Base-by-base conservation (phyloP, 1,140 invertebrate genomes). In the Saccostrea glomerata region DNA sequence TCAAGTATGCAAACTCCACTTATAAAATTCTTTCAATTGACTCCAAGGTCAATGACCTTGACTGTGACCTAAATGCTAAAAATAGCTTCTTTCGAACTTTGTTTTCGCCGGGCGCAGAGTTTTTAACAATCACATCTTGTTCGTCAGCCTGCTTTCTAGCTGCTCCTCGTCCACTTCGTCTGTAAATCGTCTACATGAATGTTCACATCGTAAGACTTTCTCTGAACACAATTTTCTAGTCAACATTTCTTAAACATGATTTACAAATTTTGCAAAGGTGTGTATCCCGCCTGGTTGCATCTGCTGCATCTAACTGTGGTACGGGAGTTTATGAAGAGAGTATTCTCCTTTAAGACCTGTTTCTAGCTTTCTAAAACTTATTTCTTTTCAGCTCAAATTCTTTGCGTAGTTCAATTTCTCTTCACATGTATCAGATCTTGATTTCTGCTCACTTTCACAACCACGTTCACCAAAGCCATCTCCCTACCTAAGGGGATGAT, bases 221-320 rank as follows among this genome's bases (percentile, higher is more conserved):
- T 82, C 12, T 23, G 2, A 30, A 30, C 47, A n/a, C 9, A 54
- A 13, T 82, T 47, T 82, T 54, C 82, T 30, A 36, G 47, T 54
- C 30, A 82, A 30, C 77, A 82, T 36, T 36, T 82, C 77, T 20
- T 40, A 40, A 20, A 82, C 77, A 82, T 82, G 82, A 47, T 54
- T 82, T 25, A 82, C 36, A 30, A 82, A 82, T 40, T 82, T 36
- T 82, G 82, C 82, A 47, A 82, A 47, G 23, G 82, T 82, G 47
- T 82, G 82, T 36, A 82, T 82, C 36, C 82, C 82, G n/a, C 47
- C 82, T 36, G 82, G 82, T 40, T 82, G 82, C 82, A 82, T 82
- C 82, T 82, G 82, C 36, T 82, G 23, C 20, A 47, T 82, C 47
- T 30, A 47, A 30, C 36, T 54, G 47, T 82, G 82, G 47, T 84